Conservation (phyloP, 2,113 vertebrate species). For the Sakesphorus luctuosus region DNA sequence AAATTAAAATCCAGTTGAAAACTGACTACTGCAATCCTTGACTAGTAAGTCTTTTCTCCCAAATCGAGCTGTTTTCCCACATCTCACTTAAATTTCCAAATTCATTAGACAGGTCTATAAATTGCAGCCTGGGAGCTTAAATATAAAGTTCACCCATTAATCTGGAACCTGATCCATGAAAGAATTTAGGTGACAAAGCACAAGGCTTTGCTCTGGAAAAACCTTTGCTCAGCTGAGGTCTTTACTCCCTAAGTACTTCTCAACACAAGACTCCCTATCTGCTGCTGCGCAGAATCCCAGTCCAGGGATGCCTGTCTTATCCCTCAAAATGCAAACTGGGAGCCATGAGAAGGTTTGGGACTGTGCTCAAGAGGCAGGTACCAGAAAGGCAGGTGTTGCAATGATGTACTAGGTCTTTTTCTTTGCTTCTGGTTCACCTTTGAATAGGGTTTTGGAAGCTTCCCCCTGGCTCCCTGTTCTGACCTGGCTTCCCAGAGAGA, state of each 20-base stretch:
- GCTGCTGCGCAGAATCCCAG: neutral
- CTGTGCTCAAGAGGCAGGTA: neutral
- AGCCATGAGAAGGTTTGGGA: neutral
- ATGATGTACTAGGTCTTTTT: neutral
- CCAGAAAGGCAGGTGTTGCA: neutral
- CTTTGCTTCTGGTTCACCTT: neutral
- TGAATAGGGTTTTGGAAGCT: neutral
- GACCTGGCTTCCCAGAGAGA: neutral
- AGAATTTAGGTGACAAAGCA: neutral
- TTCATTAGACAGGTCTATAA: neutral
- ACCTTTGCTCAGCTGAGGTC: neutral
- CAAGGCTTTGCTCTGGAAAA: neutral
- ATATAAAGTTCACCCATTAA: neutral
- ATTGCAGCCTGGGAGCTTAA: neutral
- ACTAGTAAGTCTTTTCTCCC: neutral
- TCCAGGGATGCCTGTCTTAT: neutral
- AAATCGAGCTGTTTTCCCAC: neutral
- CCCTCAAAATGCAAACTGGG: neutral
- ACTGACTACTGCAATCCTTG: neutral
- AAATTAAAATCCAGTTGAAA: neutral
- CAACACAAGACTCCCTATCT: neutral
- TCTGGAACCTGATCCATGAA: neutral
- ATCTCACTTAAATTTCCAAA: neutral
- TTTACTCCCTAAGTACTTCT: accelerated
- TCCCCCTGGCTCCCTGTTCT: neutral